Conservation (phyloP, 1,140 invertebrate genomes). For the Planococcus citri region DNA sequence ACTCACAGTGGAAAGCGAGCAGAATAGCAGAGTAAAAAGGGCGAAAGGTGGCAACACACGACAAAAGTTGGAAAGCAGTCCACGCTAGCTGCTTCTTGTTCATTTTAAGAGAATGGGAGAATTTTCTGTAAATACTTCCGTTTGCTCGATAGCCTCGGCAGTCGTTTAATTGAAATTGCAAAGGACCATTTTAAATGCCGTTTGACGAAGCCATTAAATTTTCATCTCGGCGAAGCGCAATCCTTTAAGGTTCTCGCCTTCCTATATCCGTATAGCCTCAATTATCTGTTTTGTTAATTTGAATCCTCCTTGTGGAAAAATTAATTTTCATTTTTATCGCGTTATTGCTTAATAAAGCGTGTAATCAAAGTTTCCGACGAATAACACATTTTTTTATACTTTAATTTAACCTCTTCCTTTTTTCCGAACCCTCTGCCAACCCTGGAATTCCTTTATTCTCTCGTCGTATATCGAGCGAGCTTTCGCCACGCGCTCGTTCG, state of each 20-base stretch:
- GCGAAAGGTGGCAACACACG: neutral
- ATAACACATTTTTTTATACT: neutral
- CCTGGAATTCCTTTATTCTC: too few species aligned
- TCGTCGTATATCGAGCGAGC: too few species aligned
- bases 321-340: neutral
- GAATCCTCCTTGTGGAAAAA: neutral
- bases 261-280: neutral
- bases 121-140: slow-evolving; percentile 19
- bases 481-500: too few species aligned
- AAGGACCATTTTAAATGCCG: slow-evolving; percentile 17
- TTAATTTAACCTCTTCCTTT: too few species aligned
- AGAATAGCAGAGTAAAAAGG: too few species aligned
- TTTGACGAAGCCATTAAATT: slow-evolving; percentile 18
- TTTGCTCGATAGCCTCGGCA: neutral
- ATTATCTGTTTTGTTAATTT: slow-evolving; percentile 9
- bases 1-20: too few species aligned
- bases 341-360: neutral
- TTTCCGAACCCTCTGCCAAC: too few species aligned
- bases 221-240: neutral
- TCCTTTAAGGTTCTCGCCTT: slow-evolving; percentile 11
- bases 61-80: slow-evolving; percentile 12
- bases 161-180: slow-evolving; percentile 19
- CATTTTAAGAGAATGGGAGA: neutral
- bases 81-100: neutral
- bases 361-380: neutral